These are phyloP conservation scores for Nothobranchius furzeri DNA, from an alignment of 2,113 vertebrate genomes.

Conservation along the genomic window DNA sequence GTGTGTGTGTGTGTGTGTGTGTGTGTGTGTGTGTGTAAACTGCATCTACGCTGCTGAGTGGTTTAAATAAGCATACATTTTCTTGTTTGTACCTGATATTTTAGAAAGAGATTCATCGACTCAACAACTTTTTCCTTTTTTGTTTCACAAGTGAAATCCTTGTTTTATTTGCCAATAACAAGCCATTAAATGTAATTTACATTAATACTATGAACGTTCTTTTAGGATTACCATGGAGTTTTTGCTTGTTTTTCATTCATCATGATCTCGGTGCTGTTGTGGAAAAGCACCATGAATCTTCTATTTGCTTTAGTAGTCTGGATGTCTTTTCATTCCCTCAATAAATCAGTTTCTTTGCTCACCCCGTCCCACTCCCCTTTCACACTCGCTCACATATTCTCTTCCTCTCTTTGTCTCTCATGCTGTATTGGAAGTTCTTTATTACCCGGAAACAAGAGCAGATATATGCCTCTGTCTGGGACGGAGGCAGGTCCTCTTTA, in stretches of 20 bases:
- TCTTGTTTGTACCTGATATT: not conserved
- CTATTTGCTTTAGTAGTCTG: slow-evolving; percentile 58
- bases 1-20: no score
- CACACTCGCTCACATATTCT: not conserved
- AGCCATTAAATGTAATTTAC: not conserved
- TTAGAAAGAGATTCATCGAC: not conserved
- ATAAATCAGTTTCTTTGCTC: slow-evolving; percentile 59
- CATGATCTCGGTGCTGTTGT: slow-evolving; percentile 32
- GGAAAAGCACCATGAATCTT: slow-evolving; percentile 53
- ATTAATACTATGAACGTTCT: slow-evolving; percentile 2
- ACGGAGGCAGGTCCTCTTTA: slow-evolving; percentile 52
- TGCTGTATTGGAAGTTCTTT: slow-evolving; percentile 57
- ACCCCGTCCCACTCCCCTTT: not conserved
- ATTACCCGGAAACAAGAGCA: slow-evolving; percentile 64
- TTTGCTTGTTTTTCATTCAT: slow-evolving; percentile 31
- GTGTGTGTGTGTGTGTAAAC: no score
- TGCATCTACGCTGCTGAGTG: no score
- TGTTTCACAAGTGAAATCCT: not conserved
- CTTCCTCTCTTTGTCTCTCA: slow-evolving; percentile 31
- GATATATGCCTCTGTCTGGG: slow-evolving; percentile 64
- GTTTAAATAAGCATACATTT: no score
- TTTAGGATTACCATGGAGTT: slow-evolving; percentile 7
- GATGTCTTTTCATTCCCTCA: slow-evolving; percentile 26
- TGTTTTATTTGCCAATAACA: not conserved
- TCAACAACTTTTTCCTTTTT: not conserved